A percentile compares a stretch with the other conserved stretches of the same genome.
phyloP scores from a whole-genome alignment of 2,888 invertebrate genomes.

The Melinaea menophilus region DNA sequence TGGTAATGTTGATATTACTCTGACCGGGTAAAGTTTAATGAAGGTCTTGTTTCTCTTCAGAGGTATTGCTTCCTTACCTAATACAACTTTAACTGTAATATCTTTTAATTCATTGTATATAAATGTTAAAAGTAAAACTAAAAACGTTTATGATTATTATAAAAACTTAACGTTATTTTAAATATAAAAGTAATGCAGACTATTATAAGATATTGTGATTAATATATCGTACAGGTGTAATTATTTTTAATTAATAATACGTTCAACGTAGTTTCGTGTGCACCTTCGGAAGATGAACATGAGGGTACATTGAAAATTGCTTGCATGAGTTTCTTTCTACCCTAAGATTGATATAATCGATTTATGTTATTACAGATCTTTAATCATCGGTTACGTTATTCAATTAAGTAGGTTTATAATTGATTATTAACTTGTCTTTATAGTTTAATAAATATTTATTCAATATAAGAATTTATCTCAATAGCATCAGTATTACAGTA shows the following conservation, averaged over 20 bases:
- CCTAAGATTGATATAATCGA: not conserved
- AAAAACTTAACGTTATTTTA: not conserved
- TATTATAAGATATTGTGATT: conserved; percentile 31
- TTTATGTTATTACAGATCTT: not conserved
- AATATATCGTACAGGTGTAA: conserved; percentile 38
- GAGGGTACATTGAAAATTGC: conserved; percentile 42
- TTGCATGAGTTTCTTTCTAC: conserved; percentile 22
- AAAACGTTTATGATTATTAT: too few species aligned
- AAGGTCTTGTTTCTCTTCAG: not conserved
- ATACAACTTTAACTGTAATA: too few species aligned
- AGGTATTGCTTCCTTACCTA: too few species aligned
- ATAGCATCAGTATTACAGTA: too few species aligned
- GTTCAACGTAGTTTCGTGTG: too few species aligned
- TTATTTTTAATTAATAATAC: too few species aligned
- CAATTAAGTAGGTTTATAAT: too few species aligned
- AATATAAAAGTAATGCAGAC: conserved; percentile 9
- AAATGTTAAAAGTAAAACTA: too few species aligned
- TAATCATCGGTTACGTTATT: not conserved
- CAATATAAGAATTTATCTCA: too few species aligned
- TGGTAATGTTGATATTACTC: conserved; percentile 19
- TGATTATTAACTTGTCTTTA: not conserved
- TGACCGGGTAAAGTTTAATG: too few species aligned
- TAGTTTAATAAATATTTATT: too few species aligned
- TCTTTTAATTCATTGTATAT: too few species aligned
- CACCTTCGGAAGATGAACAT: conserved; percentile 34